phyloP scores from a whole-genome alignment of 2,113 vertebrate species.

The Atherinomorus stipes region DNA sequence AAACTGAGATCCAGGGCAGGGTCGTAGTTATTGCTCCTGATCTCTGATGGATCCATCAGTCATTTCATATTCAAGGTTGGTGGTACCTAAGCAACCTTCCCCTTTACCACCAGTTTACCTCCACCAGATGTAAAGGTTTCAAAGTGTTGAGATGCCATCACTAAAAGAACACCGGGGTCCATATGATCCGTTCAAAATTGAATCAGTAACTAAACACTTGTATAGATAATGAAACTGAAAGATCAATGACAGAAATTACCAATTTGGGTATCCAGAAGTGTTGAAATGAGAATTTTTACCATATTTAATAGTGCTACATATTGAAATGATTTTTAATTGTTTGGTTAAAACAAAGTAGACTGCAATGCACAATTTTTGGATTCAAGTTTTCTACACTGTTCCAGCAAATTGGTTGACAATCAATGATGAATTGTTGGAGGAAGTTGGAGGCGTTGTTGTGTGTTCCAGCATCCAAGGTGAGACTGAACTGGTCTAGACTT shows the following conservation, averaged over 20 bases:
- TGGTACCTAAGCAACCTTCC: conserved; percentile 8
- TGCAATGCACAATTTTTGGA: neutral
- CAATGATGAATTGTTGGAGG: neutral
- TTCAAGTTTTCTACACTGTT: conserved; percentile 3
- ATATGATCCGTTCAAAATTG: neutral
- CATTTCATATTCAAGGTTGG: neutral
- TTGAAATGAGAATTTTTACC: conserved; percentile 21
- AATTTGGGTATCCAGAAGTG: conserved; percentile 12
- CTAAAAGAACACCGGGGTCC: neutral
- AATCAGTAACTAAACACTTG: neutral
- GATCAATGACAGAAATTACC: neutral
- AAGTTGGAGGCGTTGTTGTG: neutral
- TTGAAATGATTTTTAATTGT: conserved; percentile 14
- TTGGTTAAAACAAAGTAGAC: neutral
- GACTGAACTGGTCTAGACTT: neutral
- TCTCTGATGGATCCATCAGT: neutral
- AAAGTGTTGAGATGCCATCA: too few species aligned
- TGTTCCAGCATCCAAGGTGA: conserved; percentile 4
- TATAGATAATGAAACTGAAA: neutral
- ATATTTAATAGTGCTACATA: conserved; percentile 13
- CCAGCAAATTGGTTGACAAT: conserved; percentile 1
- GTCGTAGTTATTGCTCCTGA: neutral
- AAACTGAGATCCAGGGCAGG: too few species aligned
- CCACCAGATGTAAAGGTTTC: neutral
- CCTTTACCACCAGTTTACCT: conserved; percentile 5